These are phyloP conservation scores for Catostylus mosaicus DNA, from an alignment of 30 jellyfish, hydroid and myxozoan species.

Conservation along the genomic window DNA sequence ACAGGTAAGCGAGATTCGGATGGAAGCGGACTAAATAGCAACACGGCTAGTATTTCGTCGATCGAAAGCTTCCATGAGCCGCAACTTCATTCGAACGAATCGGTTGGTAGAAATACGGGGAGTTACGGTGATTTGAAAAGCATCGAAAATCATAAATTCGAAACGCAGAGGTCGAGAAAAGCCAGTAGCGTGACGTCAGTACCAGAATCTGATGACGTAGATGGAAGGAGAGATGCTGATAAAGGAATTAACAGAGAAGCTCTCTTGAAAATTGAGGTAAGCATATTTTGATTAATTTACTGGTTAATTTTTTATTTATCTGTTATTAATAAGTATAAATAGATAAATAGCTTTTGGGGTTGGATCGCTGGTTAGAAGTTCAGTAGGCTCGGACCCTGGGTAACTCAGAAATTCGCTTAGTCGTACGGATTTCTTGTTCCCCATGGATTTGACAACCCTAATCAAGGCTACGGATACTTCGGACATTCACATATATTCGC, in stretches of 20 bases:
- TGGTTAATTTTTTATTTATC: neutral
- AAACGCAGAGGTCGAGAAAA: conserved; percentile 13
- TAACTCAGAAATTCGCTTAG: too few relatives aligned
- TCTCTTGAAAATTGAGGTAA: conserved; percentile 52
- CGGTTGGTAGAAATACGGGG: conserved; percentile 6
- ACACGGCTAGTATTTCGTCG: conserved; percentile 45
- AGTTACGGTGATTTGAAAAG: conserved; percentile 14
- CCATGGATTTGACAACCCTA: too few relatives aligned
- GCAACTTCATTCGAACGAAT: neutral
- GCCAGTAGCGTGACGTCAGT: conserved; percentile 35
- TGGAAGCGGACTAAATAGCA: conserved; percentile 20
- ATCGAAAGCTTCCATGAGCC: conserved; percentile 32
- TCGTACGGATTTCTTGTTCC: too few relatives aligned
- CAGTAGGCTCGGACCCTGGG: too few relatives aligned
- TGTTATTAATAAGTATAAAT: too few relatives aligned
- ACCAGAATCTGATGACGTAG: conserved; percentile 48
- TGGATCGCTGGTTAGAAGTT: too few relatives aligned
- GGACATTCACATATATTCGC: too few relatives aligned
- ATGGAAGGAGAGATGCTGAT: conserved; percentile 19
- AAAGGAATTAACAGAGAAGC: conserved; percentile 50
- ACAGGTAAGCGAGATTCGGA: conserved; percentile 42
- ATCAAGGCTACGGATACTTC: too few relatives aligned
- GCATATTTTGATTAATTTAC: neutral
- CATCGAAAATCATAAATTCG: conserved; percentile 10
- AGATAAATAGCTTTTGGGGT: too few relatives aligned